Base-by-base conservation (phyloP, 2,888 invertebrate genomes). In the Aspidiotus destructor region DNA sequence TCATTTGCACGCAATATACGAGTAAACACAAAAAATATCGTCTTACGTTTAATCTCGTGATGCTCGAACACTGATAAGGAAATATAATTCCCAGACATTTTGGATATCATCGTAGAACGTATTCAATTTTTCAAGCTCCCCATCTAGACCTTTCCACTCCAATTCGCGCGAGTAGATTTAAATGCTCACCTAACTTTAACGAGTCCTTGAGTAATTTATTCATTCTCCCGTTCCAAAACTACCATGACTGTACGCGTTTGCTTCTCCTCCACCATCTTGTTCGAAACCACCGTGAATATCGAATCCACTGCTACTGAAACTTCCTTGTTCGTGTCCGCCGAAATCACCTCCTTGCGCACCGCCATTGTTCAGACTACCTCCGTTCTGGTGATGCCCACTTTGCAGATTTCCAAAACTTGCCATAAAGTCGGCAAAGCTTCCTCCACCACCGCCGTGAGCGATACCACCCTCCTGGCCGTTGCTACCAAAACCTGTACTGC, bases 401-500 rank as follows among this genome's bases (percentile, higher is more conserved):
- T 48, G 48, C 10, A 13, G 48, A 13, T n/a, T 1, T 48, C 48
- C 48, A n/a, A 48, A 48, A 11, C 48, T n/a, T 48, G 44, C 62
- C 52, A 52, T 61, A 44, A 61, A 44, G 16, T 40, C 44, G 48
- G 40, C 17, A 13, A 41, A 28, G 13, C 68, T 53, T 16, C 60
- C 58, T 41, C 54, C 53, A 17, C 60, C 9, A 15, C 72, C 72
- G 42, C 70, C 70, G 48, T 70, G 71, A 48, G 68, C 55, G 57
- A 72, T 72, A 42, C 71, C 28, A 62, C 69, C 57, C 70, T 69
- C 15, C 62, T 70, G 42, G 53, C 65, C 44, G 13, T 70, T 60
- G 6, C 67, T 62, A 62, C 71, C 72, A 69, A 65, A 62, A 7
- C 61, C 41, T 41, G 70, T 70, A 41, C 71, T 69, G 57, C 69